Conservation (phyloP, 2,888 invertebrate genomes). For the Homarus gammarus region DNA sequence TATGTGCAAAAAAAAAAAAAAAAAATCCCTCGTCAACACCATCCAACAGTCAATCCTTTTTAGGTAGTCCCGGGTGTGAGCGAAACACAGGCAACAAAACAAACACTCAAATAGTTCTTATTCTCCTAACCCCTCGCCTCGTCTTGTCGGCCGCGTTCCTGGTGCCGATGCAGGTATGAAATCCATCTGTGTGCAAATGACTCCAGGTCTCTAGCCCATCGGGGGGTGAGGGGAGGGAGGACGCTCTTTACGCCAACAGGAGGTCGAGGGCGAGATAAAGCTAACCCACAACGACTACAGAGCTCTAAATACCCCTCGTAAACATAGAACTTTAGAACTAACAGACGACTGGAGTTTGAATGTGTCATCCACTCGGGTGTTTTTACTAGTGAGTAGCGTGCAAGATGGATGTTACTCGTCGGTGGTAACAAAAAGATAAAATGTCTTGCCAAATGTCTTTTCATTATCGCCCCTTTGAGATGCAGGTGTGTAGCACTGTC, state of each 20-base stretch:
- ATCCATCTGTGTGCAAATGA: constrained; percentile 49
- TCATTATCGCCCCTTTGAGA: neutral
- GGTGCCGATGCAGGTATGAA: constrained; percentile 18
- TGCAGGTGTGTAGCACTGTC: neutral
- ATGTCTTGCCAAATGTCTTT: neutral
- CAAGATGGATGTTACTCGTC: neutral
- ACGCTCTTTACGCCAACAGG: neutral
- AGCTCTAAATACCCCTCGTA: neutral
- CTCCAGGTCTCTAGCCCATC: neutral
- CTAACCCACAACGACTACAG: neutral
- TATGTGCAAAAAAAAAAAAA: too few species aligned
- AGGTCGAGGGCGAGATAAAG: neutral
- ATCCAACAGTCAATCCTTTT: too few species aligned
- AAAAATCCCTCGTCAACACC: too few species aligned
- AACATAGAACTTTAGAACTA: too few species aligned
- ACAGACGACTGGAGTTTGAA: too few species aligned
- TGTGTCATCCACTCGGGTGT: too few species aligned
- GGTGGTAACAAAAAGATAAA: neutral
- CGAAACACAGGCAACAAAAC: too few species aligned
- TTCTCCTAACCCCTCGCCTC: neutral
- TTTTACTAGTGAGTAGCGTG: too few species aligned
- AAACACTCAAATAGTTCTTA: too few species aligned
- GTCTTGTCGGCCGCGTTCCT: constrained; percentile 12
- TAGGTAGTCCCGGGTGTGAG: too few species aligned
- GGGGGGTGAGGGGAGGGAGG: neutral